Evolutionary conservation across 2,888 invertebrate genomes (phyloP).

Genomic region (Hydraecia micacea): DNA sequence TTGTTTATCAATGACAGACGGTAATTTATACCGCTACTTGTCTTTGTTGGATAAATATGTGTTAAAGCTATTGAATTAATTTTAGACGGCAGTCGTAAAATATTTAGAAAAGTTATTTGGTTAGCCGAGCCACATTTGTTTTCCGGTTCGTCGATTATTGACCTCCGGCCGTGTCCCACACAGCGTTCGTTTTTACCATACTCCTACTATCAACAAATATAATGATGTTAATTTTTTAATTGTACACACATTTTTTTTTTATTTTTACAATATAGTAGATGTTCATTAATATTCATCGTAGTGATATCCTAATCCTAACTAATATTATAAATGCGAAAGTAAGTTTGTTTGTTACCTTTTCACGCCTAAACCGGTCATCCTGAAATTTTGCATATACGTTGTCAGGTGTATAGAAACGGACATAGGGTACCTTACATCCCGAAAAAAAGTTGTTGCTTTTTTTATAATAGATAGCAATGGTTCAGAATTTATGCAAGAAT

Average conservation of each 20-base stretch:
- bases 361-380: too few species aligned
- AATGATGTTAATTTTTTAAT: constrained; percentile 48
- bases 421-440: too few species aligned
- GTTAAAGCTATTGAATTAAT: constrained; percentile 38
- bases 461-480: too few species aligned
- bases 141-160: constrained; percentile 54
- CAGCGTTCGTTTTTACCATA: constrained; percentile 21
- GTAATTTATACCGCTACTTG: constrained; percentile 56
- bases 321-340: too few species aligned
- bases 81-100: constrained; percentile 42
- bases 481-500: constrained; percentile 74
- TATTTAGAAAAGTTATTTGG: constrained; percentile 58
- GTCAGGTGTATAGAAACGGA: too few species aligned
- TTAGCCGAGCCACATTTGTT: constrained; percentile 43
- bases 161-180: constrained; percentile 45
- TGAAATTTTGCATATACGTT: too few species aligned
- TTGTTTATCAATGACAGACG: constrained; percentile 48
- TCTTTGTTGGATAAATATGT: constrained; percentile 46
- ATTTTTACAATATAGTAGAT: constrained; percentile 59
- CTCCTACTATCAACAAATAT: constrained; percentile 21
- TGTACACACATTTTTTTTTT: constrained; percentile 43
- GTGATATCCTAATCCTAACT: constrained; percentile 67
- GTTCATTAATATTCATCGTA: constrained; percentile 78
- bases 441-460: too few species aligned
- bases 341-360: too few species aligned